Percentiles rank a stretch among this genome's conserved stretches.
These are phyloP conservation scores for Chrysopilus asiliformis DNA, from an alignment of 2,888 invertebrate species.

Conservation along the genomic window DNA sequence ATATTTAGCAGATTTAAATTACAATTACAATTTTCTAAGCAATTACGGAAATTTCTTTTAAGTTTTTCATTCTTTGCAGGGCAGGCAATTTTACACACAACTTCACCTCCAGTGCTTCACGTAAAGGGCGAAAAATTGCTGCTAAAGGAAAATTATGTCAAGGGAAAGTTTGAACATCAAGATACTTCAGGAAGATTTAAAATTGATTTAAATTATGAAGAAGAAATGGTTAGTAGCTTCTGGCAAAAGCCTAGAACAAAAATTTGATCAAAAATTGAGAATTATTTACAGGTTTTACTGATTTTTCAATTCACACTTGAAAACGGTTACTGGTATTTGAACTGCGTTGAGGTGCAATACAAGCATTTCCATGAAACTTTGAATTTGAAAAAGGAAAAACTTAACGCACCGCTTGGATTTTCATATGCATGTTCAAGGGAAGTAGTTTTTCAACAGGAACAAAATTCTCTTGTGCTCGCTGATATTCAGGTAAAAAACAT, in stretches of 20 bases:
- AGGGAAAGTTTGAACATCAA: too few species aligned
- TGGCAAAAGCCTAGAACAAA: too few species aligned
- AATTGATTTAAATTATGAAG: too few species aligned
- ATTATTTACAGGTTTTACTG: slow-evolving; percentile 7
- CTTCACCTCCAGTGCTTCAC: slow-evolving; percentile 35
- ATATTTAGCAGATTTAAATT: too few species aligned
- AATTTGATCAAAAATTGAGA: not conserved
- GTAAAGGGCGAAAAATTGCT: too few species aligned
- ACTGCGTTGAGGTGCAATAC: slow-evolving; percentile 43
- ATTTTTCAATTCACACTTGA: slow-evolving; percentile 8
- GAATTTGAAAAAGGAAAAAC: slow-evolving; percentile 25
- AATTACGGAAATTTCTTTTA: too few species aligned
- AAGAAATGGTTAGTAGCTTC: too few species aligned
- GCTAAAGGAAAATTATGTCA: too few species aligned
- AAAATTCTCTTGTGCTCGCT: slow-evolving; percentile 37
- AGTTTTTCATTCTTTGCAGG: too few species aligned
- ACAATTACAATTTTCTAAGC: too few species aligned
- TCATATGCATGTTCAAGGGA: slow-evolving; percentile 43
- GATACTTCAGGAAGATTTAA: too few species aligned
- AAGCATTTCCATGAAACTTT: slow-evolving; percentile 24
- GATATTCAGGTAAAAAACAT: slow-evolving; percentile 46
- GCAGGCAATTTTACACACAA: slow-evolving; percentile 41
- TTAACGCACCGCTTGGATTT: slow-evolving; percentile 41
- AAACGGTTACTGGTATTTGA: slow-evolving; percentile 42
- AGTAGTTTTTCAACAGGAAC: slow-evolving; percentile 39